A percentile compares a stretch with the other conserved stretches of the same genome.
Conservation (phyloP, 2,888 invertebrate species). For the Meteorus colon region DNA sequence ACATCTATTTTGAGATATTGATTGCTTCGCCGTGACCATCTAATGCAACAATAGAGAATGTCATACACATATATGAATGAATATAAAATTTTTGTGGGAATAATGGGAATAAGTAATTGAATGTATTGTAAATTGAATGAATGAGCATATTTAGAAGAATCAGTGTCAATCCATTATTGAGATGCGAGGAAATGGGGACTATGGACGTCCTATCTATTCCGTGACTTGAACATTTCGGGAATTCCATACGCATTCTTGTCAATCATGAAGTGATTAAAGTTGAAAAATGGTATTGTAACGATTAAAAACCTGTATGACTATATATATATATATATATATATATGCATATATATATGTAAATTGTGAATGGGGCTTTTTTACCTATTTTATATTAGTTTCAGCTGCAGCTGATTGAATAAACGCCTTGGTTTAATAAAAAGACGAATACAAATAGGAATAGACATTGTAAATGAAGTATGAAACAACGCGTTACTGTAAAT, state of each 20-base stretch:
- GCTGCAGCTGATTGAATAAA: constrained; percentile 48
- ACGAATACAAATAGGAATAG: constrained; percentile 43
- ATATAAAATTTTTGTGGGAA: not conserved
- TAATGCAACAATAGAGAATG: not conserved
- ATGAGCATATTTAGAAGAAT: not conserved
- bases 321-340: constrained; percentile 60
- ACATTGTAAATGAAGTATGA: constrained; percentile 25
- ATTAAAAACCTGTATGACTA: constrained; percentile 61
- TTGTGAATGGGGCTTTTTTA: constrained; percentile 65
- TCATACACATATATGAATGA: not conserved
- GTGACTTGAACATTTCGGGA: not conserved
- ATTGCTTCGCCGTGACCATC: not conserved
- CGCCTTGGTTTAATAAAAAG: not conserved
- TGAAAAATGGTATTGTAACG: constrained; percentile 31
- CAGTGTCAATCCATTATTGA: not conserved
- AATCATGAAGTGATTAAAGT: not conserved
- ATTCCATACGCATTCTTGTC: not conserved
- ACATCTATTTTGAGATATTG: not conserved
- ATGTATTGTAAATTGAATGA: not conserved
- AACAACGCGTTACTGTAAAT: constrained; percentile 55
- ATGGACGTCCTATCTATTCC: not conserved
- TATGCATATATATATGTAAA: no score
- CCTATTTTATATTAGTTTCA: constrained; percentile 66
- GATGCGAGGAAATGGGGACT: not conserved
- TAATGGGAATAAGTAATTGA: not conserved